phyloP scores from a whole-genome alignment of 2,797 vertebrate species.

The Apodemus agrarius region DNA sequence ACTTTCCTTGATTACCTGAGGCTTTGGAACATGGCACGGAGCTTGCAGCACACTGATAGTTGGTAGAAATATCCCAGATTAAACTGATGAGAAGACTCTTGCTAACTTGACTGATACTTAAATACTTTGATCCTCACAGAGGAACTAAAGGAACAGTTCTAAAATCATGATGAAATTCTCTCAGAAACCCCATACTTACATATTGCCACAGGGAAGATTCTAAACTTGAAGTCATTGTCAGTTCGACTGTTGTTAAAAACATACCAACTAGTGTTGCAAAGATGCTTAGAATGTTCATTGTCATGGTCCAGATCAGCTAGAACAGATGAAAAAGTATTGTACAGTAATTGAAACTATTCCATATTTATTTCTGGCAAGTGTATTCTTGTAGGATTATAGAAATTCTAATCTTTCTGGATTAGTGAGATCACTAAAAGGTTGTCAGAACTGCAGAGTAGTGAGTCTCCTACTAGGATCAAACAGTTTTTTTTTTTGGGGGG shows the following conservation, averaged over 20 bases:
- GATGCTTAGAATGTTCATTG: not conserved
- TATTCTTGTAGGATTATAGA: not conserved
- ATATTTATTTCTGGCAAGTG: not conserved
- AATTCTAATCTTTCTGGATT: constrained; percentile 5
- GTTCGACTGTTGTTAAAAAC: not conserved
- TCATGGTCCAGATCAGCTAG: not conserved
- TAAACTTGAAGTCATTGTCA: accelerated
- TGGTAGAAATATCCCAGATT: not conserved
- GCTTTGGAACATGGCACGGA: not conserved
- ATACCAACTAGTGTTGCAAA: not conserved
- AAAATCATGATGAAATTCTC: constrained; percentile 14
- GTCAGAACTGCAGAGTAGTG: not conserved
- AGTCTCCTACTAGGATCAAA: not conserved
- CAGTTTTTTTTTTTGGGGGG: not conserved
- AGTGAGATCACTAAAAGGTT: not conserved
- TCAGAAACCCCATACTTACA: constrained; percentile 55
- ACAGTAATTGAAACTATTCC: not conserved
- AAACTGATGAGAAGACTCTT: not conserved
- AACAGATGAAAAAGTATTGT: constrained; percentile 34
- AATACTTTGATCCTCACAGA: not conserved
- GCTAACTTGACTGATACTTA: not conserved
- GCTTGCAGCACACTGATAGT: not conserved
- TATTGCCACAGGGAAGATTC: accelerated
- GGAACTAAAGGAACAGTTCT: constrained; percentile 4
- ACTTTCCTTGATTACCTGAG: not conserved